Conservation (phyloP, 2,797 vertebrate genomes). For the Kryptolebias ocellatus region DNA sequence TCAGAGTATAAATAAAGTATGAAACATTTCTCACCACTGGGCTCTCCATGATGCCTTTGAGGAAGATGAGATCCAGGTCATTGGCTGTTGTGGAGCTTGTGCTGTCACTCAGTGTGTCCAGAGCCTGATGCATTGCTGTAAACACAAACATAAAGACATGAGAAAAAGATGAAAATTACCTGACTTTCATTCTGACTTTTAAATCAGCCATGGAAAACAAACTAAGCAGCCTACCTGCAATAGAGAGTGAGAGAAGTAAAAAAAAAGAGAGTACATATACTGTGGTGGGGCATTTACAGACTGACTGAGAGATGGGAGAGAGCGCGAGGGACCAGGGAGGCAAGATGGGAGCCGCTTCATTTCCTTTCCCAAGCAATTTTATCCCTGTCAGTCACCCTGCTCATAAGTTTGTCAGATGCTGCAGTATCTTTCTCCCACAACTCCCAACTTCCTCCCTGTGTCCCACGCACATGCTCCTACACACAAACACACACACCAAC, state of each 20-base stretch:
- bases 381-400: conserved; percentile 60
- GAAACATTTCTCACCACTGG: conserved; percentile 86
- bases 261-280: conserved; percentile 10
- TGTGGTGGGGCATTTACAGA: conserved; percentile 16
- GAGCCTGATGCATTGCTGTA: conserved; percentile 92
- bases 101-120: conserved; percentile 93
- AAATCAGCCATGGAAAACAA: too few relatives aligned
- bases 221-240: conserved; percentile 18
- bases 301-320: conserved; percentile 12
- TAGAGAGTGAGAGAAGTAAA: not conserved
- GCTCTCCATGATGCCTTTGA: conserved; percentile 97
- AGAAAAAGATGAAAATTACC: conserved; percentile 30
- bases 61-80: conserved; percentile 95
- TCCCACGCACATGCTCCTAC: conserved; percentile 10
- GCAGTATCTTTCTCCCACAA: conserved; percentile 53
- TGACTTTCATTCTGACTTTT: not conserved
- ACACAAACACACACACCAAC: conserved; percentile 8
- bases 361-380: conserved; percentile 67
- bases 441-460: conserved; percentile 41
- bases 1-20: conserved; percentile 26
- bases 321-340: conserved; percentile 10
- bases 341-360: conserved; percentile 32
- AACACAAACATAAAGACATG: conserved; percentile 24
- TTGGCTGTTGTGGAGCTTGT: conserved; percentile 90
- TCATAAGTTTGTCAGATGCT: conserved; percentile 44